Percentiles rank a stretch among this genome's conserved stretches.
Conservation (phyloP, 2,888 invertebrate species). For the Agonopterix subpropinquella region DNA sequence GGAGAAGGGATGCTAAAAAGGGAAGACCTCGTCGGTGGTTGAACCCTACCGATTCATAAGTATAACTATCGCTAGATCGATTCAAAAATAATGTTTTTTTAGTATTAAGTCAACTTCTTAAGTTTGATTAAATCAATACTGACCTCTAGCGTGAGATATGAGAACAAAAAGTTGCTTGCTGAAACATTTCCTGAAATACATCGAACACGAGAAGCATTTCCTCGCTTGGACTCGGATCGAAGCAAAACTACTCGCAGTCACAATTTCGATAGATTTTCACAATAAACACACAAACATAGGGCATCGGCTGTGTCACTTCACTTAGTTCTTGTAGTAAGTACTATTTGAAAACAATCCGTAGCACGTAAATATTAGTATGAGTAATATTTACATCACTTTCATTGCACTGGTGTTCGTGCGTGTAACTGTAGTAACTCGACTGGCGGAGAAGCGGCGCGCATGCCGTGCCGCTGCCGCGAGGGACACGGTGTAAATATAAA, state of each 20-base stretch:
- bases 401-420: constrained; percentile 67
- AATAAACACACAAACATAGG: constrained; percentile 28
- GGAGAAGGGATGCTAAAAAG: constrained; percentile 72
- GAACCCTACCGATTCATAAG: constrained; percentile 47
- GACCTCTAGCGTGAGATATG: constrained; percentile 71
- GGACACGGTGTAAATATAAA: constrained; percentile 73
- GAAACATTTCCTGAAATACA: constrained; percentile 72
- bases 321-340: constrained; percentile 27
- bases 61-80: constrained; percentile 26
- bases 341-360: constrained; percentile 56
- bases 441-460: constrained; percentile 71
- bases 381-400: constrained; percentile 70
- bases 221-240: constrained; percentile 56
- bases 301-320: constrained; percentile 28
- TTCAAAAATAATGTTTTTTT: constrained; percentile 3
- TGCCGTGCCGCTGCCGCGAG: too few species aligned
- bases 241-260: constrained; percentile 53
- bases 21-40: constrained; percentile 68
- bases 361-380: constrained; percentile 62
- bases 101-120: constrained; percentile 2
- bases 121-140: constrained; percentile 33
- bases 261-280: constrained; percentile 45
- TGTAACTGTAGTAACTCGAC: constrained; percentile 68
- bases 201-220: constrained; percentile 60
- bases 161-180: constrained; percentile 69